These are phyloP conservation scores for Oasisia sp. DNA, from an alignment of 2,888 invertebrate species.

Conservation along the genomic window DNA sequence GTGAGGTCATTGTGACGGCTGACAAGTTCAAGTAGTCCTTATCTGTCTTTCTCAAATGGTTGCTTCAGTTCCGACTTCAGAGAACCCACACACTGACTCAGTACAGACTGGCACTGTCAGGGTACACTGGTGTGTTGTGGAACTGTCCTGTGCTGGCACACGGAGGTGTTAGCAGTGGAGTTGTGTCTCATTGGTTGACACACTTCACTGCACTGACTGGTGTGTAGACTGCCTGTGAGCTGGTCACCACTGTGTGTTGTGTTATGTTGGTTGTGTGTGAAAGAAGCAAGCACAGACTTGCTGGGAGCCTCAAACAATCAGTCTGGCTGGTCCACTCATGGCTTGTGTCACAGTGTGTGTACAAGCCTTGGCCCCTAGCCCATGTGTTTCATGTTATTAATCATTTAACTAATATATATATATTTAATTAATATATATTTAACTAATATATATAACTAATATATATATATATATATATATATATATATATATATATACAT, in stretches of 20 bases:
- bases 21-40: neutral
- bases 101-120: neutral
- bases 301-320: neutral
- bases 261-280: neutral
- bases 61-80: no score
- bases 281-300: neutral
- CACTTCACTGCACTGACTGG: neutral
- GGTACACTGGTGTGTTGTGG: neutral
- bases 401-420: neutral
- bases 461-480: no score
- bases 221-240: neutral
- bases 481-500: no score
- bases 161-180: neutral
- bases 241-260: neutral
- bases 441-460: no score
- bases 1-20: neutral
- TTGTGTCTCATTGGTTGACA: neutral
- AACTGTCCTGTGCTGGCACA: neutral
- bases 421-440: no score
- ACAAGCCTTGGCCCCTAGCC: neutral
- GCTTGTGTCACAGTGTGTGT: neutral
- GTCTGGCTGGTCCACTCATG: neutral
- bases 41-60: neutral
- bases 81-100: neutral
- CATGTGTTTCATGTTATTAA: neutral